Evolutionary conservation across 1,140 invertebrate genomes (phyloP), one percentile per base, ranked within the genome.

Genomic region (Brachystomella parvula): DNA sequence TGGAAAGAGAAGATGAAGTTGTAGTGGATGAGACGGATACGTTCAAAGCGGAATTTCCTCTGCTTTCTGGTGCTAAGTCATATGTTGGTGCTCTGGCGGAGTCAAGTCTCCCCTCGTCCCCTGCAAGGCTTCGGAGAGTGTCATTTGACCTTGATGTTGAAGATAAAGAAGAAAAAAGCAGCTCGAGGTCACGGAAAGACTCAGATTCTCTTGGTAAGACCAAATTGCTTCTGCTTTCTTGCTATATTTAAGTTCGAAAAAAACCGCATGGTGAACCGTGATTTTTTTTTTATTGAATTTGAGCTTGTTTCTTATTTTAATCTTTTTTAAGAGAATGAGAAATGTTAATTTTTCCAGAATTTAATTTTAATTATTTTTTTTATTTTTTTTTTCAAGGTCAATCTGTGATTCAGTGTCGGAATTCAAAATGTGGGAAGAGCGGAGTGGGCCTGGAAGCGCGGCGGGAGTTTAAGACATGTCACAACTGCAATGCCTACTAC

Each of bases 401-500:
- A 24, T 53, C 49, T 53, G 49, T 53, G 49, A 73, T 73, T 47
- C 64, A 73, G 33, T 73, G 71, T 67, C 63, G 68, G 24, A 73
- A 73, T 61, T 64, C 68, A n/a, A 73, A 73, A 57, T 73, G 71
- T 64, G 71, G 63, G 12, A 73, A 73, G 47, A 68, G 44, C 59
- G 71, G 68, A 47, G 65, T 63, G 17, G 71, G 71, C 2, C 59
- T 73, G 29, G 71, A 73, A 35, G 71, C 71, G 19, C 60, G 71
- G 19, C 49, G 69, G 19, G 72, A 73, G 58, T 73, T 73, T 65
- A 73, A 73, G 47, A 72, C 66, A 32, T 96, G 94, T 78, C 92
- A 95, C 80, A 95, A 95, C 78, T 96, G 94, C 79, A 88, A 88
- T 66, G 92, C 92, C 71, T 83, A 81, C 71, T 83, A 84, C 72